Base-by-base conservation (phyloP, 2,797 vertebrate genomes). In the Parambassis ranga region DNA sequence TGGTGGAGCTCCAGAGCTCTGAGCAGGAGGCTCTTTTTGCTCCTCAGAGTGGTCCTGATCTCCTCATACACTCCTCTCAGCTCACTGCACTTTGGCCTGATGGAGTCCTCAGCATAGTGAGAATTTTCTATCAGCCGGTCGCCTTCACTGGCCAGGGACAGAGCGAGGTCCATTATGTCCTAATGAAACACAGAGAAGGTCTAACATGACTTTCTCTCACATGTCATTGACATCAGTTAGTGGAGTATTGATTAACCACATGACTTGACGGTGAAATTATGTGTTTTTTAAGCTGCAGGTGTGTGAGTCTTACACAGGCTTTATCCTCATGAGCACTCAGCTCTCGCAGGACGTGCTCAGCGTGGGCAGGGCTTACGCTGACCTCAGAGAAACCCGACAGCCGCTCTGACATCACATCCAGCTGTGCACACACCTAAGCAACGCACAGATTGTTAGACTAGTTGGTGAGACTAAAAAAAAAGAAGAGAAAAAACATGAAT, bases 91-190 rank as follows among this genome's bases (percentile, higher is more conserved):
- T 98, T 98, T 6, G 97, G 96, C 63, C 91, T 89, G 84, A 99
- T 95, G 51, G 95, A 98, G 90, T 99, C 96, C 76, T 96, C 92
- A 0, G 96, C 97, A 0, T 98, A 99, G 89, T 99, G 97, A 31
- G 92, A 94, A 60, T 86, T 91, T 43, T 93, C 86, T 10, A 98
- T 95, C 66, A 98, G 92, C 41, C 59, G 56, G 75, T 95, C 94
- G 0, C 94, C 94, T 23, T 96, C 94, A 0, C 73, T 72, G 0
- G 92, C 93, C 51, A 99, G 87, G 7, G 89, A 70, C 55, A 89
- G 81, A 13, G 95, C 95, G 13, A 75, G 82, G 63, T 92, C 91
- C 59, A 98, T 22, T 0, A 90, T 68, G 14, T 92, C 95, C 97
- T 99, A 65, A 22, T 2, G 11, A 26, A 31, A 51, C 41, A 67